Percentiles rank a stretch among this genome's conserved stretches.
Evolutionary conservation across 2,113 vertebrate species (phyloP).

Genomic region (Siniperca chuatsi): DNA sequence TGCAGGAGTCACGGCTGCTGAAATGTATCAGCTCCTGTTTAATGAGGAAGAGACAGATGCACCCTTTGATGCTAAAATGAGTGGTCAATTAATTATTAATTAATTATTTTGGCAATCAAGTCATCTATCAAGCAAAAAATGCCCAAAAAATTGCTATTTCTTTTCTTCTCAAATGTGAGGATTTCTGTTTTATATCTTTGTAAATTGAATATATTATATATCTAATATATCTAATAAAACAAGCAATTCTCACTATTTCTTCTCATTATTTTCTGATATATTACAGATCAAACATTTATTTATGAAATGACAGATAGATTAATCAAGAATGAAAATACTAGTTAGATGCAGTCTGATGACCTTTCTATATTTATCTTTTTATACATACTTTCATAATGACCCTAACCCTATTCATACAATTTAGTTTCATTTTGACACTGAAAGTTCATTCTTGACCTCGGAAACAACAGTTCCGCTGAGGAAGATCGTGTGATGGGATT

Average conservation of each 20-base stretch:
- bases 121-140: neutral
- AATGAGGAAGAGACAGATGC: neutral
- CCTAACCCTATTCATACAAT: neutral
- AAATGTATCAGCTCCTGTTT: constrained; percentile 4
- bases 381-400: neutral
- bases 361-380: neutral
- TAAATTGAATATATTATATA: too few species aligned
- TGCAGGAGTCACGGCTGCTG: constrained; percentile 24
- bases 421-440: neutral
- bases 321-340: neutral
- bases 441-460: neutral
- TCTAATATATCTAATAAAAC: too few species aligned
- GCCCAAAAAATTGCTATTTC: neutral
- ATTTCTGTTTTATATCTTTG: neutral
- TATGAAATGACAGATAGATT: neutral
- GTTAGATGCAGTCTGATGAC: neutral
- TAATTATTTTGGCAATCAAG: neutral
- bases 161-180: neutral
- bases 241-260: neutral
- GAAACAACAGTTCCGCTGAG: neutral
- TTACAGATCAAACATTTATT: neutral
- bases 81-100: neutral
- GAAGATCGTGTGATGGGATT: neutral
- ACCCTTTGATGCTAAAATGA: neutral
- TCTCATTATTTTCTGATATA: neutral